Evolutionary conservation across 2,113 vertebrate genomes (phyloP), one percentile per base, ranked within the genome.

Genomic region (Hemibagrus wyckioides): DNA sequence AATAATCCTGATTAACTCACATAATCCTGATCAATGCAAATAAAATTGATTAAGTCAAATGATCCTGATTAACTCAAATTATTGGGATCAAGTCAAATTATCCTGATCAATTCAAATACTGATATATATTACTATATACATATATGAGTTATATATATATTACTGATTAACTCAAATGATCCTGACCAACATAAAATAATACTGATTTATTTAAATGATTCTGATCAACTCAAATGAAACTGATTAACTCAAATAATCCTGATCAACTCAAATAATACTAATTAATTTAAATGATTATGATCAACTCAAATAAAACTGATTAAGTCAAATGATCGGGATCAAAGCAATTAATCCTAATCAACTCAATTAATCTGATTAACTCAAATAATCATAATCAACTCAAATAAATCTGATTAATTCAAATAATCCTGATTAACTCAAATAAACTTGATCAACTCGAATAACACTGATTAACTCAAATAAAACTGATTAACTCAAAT

Each of bases 171-270:
- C n/a, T n/a, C n/a, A n/a, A n/a, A n/a, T n/a, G n/a, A n/a, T n/a
- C n/a, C n/a, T n/a, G n/a, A n/a, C n/a, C n/a, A n/a, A n/a, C n/a
- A n/a, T n/a, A n/a, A n/a, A n/a, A n/a, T n/a, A n/a, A n/a, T n/a
- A n/a, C n/a, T n/a, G n/a, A n/a, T n/a, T n/a, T n/a, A n/a, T n/a
- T n/a, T n/a, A n/a, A n/a, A n/a, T n/a, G n/a, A n/a, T n/a, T n/a
- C n/a, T n/a, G n/a, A n/a, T n/a, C n/a, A 11, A 1, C 9, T n/a
- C 15, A n/a, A n/a, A 57, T 19, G 19, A 0, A 19, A 4, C 15
- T 57, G 54, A 57, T 28, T 2, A 13, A 0, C 9, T n/a, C 2
- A 4, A 61, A 61, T 28, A 61, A 28, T 61, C 0, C 28, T 28
- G 59, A 17, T 63, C 3, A 63, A 4, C 59, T 56, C 19, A 57